Percentiles rank a stretch among this genome's conserved stretches.
Conservation (phyloP, 2,113 vertebrate genomes). For the Zapus hudsonius region DNA sequence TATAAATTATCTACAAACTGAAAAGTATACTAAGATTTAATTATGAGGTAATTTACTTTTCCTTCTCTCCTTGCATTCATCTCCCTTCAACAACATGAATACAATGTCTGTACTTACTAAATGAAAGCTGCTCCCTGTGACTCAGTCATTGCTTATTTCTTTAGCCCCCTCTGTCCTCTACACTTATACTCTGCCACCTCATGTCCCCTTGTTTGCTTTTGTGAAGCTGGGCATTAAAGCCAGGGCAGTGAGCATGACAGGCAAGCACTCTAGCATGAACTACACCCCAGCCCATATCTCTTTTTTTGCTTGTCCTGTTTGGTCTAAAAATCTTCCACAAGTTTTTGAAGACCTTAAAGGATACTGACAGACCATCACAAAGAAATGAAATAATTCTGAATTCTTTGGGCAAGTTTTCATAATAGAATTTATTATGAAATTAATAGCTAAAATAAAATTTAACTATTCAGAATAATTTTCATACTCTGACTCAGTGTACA, state of each 20-base stretch:
- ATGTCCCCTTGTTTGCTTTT: background rate
- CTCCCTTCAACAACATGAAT: background rate
- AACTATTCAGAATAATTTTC: background rate
- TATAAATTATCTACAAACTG: background rate
- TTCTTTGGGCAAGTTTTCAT: background rate
- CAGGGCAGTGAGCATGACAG: no score
- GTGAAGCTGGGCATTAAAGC: background rate
- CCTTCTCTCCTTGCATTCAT: background rate
- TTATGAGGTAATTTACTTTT: background rate
- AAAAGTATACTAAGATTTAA: background rate
- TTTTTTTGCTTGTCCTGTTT: background rate
- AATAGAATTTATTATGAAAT: background rate
- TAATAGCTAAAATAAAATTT: constrained; percentile 6
- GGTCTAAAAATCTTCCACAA: background rate
- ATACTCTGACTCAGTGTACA: background rate
- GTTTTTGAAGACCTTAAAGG: constrained; percentile 3
- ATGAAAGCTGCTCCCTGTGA: background rate
- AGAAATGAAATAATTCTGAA: background rate
- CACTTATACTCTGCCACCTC: background rate
- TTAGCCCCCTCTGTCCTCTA: background rate
- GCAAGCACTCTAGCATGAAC: background rate
- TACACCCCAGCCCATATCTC: background rate
- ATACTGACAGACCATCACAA: background rate
- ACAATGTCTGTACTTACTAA: background rate
- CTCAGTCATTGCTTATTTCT: background rate